These are phyloP conservation scores for Digitonthophagus gazella DNA, from an alignment of 2,888 invertebrate species.

Conservation along the genomic window DNA sequence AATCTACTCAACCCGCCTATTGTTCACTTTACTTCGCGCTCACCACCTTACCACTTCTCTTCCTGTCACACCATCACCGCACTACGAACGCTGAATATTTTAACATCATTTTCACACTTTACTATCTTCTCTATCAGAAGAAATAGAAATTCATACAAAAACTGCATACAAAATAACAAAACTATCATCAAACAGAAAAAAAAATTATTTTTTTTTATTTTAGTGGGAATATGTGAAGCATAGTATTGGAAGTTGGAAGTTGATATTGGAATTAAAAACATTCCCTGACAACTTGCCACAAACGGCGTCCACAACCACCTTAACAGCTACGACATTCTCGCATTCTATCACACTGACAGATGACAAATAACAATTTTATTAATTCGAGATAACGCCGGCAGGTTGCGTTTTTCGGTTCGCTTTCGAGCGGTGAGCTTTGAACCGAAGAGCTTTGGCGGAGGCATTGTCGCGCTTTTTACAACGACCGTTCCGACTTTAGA, in stretches of 20 bases:
- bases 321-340: background rate
- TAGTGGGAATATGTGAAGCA: too few species aligned
- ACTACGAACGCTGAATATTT: background rate
- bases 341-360: background rate
- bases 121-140: too few species aligned
- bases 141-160: background rate
- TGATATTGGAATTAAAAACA: too few species aligned
- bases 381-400: background rate
- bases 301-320: too few species aligned
- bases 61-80: background rate
- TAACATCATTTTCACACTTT: background rate
- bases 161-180: background rate
- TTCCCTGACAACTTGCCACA: too few species aligned
- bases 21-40: background rate
- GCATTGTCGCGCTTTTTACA: conserved; percentile 10
- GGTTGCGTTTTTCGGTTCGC: background rate
- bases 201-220: too few species aligned
- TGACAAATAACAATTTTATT: background rate
- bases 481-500: background rate
- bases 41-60: background rate
- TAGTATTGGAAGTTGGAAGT: too few species aligned
- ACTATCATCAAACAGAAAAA: too few species aligned
- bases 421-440: background rate
- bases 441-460: background rate
- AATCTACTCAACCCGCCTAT: background rate